Evolutionary conservation across 2,888 invertebrate genomes (phyloP), one percentile per base, ranked within the genome.

Genomic region (Nycteola revayana): DNA sequence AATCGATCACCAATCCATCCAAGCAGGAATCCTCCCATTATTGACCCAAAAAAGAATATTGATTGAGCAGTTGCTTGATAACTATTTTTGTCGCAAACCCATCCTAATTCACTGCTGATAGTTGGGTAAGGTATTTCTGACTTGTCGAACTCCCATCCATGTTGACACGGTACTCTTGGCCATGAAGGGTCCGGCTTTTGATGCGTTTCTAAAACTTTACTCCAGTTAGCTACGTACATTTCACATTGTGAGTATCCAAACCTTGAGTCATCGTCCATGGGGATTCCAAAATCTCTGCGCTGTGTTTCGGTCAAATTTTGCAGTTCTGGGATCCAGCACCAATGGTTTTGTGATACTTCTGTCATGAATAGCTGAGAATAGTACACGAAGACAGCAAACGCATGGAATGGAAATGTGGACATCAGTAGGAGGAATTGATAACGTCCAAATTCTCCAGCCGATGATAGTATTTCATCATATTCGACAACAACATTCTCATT

Each of bases 21-120:
- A 7, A 78, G 49, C 9, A 72, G 26, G 8, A 78, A 58, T 4
- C 79, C 79, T 22, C 79, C 80, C 8, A 69, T 1, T 10, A 74
- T 66, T 2, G 75, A 75, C 3, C 79, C 80, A 10, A 76, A 18
- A 26, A 77, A 79, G 36, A 77, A 78, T 28, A 79, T 54, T 1
- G 77, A 58, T 52, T 80, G 80, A 3, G 80, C 78, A 10, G 70
- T 60, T 0, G 80, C 78, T 59, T 78, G 79, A 34, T 78, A 75
- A 37, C 75, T 77, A 21, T 65, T 62, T 36, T 60, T 78, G 7
- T 73, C 70, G 26, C 79, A 80, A 1, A 80, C 78, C 79, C 80
- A 80, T 42, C 61, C 75, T 25, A 70, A 35, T 10, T 79, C 77
- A 33, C 75, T 80, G 4, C 75, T 65, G 46, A 78, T 72, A 0